phyloP scores from a whole-genome alignment of 2,113 vertebrate species.

The Tychaedon coryphoeus region DNA sequence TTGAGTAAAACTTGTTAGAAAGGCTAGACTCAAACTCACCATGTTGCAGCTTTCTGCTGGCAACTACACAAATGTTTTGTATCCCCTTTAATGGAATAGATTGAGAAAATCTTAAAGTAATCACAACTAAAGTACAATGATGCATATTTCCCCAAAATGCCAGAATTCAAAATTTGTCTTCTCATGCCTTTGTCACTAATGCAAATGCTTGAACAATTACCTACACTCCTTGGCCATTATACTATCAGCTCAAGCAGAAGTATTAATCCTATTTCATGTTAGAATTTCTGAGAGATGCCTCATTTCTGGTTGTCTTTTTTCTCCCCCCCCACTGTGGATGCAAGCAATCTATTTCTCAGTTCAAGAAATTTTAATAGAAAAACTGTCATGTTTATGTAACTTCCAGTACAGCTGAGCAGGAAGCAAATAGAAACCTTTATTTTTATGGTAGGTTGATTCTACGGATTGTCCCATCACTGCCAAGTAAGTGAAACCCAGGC shows the following conservation, averaged over 20 bases:
- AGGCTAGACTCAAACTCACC: background rate
- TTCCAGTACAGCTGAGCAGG: conserved; percentile 15
- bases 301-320: background rate
- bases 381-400: conserved; percentile 48
- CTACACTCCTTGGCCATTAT: background rate
- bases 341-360: conserved; percentile 24
- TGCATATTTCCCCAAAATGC: background rate
- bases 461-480: background rate
- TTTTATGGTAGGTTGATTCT: conserved; percentile 26
- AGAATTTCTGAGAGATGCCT: background rate
- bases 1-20: background rate
- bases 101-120: background rate
- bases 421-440: conserved; percentile 29
- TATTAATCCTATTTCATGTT: background rate
- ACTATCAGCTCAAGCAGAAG: background rate
- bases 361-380: conserved; percentile 51
- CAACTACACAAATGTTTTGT: background rate
- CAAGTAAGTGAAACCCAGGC: background rate
- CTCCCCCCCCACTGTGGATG: fast-evolving
- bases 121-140: background rate
- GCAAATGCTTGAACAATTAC: background rate
- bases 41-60: background rate
- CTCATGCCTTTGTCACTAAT: background rate
- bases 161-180: background rate
- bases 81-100: background rate